phyloP scores from a whole-genome alignment of 2,113 vertebrate genomes.

The Heterochromis multidens region DNA sequence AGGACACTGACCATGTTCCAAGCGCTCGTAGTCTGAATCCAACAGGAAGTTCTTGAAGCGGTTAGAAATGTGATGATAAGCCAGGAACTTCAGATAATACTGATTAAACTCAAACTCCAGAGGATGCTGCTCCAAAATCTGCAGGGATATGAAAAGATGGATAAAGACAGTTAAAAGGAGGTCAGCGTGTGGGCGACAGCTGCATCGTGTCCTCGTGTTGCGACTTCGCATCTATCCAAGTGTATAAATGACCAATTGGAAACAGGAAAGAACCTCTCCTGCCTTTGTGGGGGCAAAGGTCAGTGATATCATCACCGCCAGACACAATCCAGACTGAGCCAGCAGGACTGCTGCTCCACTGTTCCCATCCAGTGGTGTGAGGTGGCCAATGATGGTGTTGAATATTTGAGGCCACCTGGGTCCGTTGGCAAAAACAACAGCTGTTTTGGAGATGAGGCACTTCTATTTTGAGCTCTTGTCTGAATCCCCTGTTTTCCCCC shows the following conservation, averaged over 20 bases:
- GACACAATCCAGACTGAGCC: conserved; percentile 45
- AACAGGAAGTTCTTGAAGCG: conserved; percentile 98
- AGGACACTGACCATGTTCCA: conserved; percentile 90
- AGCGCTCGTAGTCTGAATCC: conserved; percentile 96
- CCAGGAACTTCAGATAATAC: conserved; percentile 97
- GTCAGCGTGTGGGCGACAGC: conserved; percentile 18
- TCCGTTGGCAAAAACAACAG: conserved; percentile 92
- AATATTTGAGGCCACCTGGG: conserved; percentile 87
- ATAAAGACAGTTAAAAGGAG: conserved; percentile 12
- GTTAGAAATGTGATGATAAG: conserved; percentile 96
- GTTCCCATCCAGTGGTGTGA: conserved; percentile 45
- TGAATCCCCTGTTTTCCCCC: conserved; percentile 70
- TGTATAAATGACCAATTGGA: conserved; percentile 33
- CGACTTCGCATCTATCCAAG: conserved; percentile 13
- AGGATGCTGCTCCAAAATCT: conserved; percentile 93
- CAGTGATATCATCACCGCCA: conserved; percentile 54
- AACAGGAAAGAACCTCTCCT: conserved; percentile 43
- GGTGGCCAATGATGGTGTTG: conserved; percentile 24
- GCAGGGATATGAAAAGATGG: conserved; percentile 50
- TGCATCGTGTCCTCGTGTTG: not conserved
- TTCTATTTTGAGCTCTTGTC: conserved; percentile 85
- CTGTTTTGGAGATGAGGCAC: conserved; percentile 88
- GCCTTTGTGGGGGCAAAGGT: conserved; percentile 40
- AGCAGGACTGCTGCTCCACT: conserved; percentile 30
- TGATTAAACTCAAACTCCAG: conserved; percentile 99